Evolutionary conservation across 2,797 vertebrate species (phyloP).

Genomic region (Ctenopoma multispine): DNA sequence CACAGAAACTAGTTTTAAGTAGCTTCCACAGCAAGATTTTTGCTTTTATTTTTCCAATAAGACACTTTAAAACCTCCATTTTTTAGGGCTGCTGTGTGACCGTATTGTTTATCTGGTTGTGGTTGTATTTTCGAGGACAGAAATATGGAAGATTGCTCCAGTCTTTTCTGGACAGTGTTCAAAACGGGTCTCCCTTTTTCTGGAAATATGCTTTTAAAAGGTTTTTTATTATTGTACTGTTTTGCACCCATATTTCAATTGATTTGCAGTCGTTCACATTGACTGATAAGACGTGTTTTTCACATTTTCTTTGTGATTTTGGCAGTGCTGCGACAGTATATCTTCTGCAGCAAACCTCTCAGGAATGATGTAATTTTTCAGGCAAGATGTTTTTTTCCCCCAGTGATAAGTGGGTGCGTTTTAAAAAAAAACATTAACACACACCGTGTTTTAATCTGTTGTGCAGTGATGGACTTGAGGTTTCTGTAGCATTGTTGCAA

Average conservation of each 20-base stretch:
- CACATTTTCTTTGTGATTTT: slow-evolving; percentile 53
- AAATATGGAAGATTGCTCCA: slow-evolving; percentile 62
- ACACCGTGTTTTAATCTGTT: slow-evolving; percentile 37
- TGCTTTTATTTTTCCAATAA: slow-evolving; percentile 61
- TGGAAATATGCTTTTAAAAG: slow-evolving; percentile 62
- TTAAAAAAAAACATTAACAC: slow-evolving; percentile 51
- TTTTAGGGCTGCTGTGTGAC: slow-evolving; percentile 57
- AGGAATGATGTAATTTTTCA: slow-evolving; percentile 64
- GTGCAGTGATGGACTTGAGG: slow-evolving; percentile 24
- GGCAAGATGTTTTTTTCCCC: slow-evolving; percentile 44
- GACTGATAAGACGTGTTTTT: slow-evolving; percentile 44
- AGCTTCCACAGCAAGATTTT: slow-evolving; percentile 62
- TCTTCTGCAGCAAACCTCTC: slow-evolving; percentile 58
- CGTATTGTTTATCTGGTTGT: slow-evolving; percentile 57
- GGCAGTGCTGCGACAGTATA: slow-evolving; percentile 40
- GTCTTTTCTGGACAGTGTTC: slow-evolving; percentile 67
- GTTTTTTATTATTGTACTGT: slow-evolving; percentile 55
- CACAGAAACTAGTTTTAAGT: slow-evolving; percentile 61
- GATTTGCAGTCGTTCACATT: slow-evolving; percentile 54
- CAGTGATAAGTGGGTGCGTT: slow-evolving; percentile 39
- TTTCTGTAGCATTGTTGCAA: slow-evolving; percentile 28
- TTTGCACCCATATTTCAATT: slow-evolving; percentile 52
- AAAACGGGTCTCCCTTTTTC: slow-evolving; percentile 61
- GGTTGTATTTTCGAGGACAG: slow-evolving; percentile 57
- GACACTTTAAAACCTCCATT: slow-evolving; percentile 54